phyloP scores from a whole-genome alignment of 2,888 invertebrate genomes.

The Chaetogeoica ovagalla region DNA sequence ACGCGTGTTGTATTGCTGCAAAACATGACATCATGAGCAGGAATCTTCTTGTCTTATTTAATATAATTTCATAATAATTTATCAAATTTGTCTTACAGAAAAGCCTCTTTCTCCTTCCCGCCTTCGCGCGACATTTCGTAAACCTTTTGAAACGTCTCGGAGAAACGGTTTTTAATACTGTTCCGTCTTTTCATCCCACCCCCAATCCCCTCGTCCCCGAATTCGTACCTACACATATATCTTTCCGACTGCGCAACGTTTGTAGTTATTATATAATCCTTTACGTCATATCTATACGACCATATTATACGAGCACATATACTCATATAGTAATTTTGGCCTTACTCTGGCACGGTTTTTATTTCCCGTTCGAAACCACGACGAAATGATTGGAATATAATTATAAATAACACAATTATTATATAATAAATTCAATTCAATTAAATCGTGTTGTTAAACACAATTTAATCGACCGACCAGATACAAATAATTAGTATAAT shows the following conservation, averaged over 20 bases:
- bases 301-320: neutral
- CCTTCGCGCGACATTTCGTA: constrained; percentile 16
- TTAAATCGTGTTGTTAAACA: no score
- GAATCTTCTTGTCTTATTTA: constrained; percentile 40
- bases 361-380: no score
- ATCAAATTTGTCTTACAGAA: constrained; percentile 40
- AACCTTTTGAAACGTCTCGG: constrained; percentile 38
- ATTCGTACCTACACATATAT: neutral
- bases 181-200: constrained; percentile 8
- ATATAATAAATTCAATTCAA: no score
- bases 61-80: constrained; percentile 42
- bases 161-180: constrained; percentile 41
- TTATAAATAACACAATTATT: no score
- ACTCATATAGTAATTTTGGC: no score
- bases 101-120: constrained; percentile 15
- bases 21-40: constrained; percentile 16
- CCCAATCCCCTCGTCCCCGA: neutral
- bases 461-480: no score
- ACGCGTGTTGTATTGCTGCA: neutral
- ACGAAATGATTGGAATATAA: no score
- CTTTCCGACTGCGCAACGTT: neutral
- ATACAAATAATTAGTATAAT: no score
- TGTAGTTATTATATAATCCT: constrained; percentile 22
- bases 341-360: no score
- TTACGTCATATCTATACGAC: neutral